These are phyloP conservation scores for Mesochorus sp. DNA, from an alignment of 2,888 invertebrate genomes.

Conservation along the genomic window DNA sequence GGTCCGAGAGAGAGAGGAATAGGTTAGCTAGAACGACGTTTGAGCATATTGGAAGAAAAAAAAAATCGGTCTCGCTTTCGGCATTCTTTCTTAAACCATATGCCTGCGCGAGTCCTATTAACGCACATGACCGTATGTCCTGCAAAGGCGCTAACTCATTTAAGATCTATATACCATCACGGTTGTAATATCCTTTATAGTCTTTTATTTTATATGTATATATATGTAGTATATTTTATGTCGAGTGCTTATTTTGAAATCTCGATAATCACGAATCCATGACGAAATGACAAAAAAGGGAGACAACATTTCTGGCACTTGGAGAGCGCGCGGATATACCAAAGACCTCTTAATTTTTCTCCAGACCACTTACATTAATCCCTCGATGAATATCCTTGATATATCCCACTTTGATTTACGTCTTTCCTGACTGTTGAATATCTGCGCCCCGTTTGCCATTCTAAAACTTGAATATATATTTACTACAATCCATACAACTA, in stretches of 20 bases:
- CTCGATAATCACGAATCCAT: conserved; percentile 22
- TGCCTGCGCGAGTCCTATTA: conserved; percentile 33
- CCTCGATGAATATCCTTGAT: conserved; percentile 69
- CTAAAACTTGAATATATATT: conserved; percentile 33
- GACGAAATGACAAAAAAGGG: conserved; percentile 27
- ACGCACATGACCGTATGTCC: conserved; percentile 35
- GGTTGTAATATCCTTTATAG: not conserved
- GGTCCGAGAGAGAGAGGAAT: conserved; percentile 40
- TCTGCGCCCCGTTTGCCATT: conserved; percentile 31
- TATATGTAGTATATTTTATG: not conserved
- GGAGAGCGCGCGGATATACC: conserved; percentile 14
- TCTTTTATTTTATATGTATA: not conserved
- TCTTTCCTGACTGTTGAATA: conserved; percentile 40
- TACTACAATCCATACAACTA: conserved; percentile 34
- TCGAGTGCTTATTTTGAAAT: not conserved
- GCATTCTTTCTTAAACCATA: conserved; percentile 11
- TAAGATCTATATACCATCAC: conserved; percentile 8
- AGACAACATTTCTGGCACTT: conserved; percentile 1
- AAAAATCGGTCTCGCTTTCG: conserved; percentile 20
- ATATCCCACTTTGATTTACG: conserved; percentile 68
- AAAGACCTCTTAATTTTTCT: conserved; percentile 71
- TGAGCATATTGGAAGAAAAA: conserved; percentile 23
- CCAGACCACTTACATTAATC: conserved; percentile 69
- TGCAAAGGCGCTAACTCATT: conserved; percentile 38
- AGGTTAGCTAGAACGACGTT: conserved; percentile 12